A percentile compares a stretch with the other conserved stretches of the same genome.
Evolutionary conservation across 64 coral and sea anemone genomes (phyloP).

Genomic region (Acropora tenuis): DNA sequence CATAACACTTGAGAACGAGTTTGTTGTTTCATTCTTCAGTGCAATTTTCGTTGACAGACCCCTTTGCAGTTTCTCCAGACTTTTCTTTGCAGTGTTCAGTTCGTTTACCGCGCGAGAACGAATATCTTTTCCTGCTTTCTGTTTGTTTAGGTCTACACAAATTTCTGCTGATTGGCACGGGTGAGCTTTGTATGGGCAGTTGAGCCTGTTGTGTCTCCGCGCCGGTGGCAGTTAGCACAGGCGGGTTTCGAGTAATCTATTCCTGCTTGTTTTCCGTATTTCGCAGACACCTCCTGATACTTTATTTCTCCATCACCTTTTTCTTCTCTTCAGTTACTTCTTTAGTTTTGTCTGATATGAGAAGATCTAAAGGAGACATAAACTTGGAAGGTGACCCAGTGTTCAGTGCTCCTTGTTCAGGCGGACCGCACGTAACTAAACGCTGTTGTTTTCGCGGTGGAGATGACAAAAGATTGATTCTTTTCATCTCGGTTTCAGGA

Average conservation of each 20-base stretch:
- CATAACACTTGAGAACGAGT: conserved; percentile 36
- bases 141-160: conserved; percentile 40
- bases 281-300: not conserved
- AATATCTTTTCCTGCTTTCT: conserved; percentile 36
- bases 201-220: conserved; percentile 51
- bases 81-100: conserved; percentile 27
- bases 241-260: not conserved
- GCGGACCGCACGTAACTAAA: not conserved
- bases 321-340: not conserved
- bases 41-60: conserved; percentile 23
- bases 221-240: conserved; percentile 9
- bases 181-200: conserved; percentile 60
- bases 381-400: not conserved
- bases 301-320: not conserved
- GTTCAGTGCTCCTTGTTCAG: not conserved
- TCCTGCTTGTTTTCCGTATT: not conserved
- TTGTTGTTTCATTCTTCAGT: conserved; percentile 22
- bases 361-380: not conserved
- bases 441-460: not conserved
- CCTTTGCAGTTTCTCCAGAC: not conserved
- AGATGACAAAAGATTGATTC: not conserved
- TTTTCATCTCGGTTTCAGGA: not conserved
- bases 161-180: conserved; percentile 44
- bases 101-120: not conserved
- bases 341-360: conserved; percentile 11